A percentile compares a stretch with the other conserved stretches of the same genome.
phyloP scores from a whole-genome alignment of 2,888 invertebrate genomes.

The Apodemia zela region DNA sequence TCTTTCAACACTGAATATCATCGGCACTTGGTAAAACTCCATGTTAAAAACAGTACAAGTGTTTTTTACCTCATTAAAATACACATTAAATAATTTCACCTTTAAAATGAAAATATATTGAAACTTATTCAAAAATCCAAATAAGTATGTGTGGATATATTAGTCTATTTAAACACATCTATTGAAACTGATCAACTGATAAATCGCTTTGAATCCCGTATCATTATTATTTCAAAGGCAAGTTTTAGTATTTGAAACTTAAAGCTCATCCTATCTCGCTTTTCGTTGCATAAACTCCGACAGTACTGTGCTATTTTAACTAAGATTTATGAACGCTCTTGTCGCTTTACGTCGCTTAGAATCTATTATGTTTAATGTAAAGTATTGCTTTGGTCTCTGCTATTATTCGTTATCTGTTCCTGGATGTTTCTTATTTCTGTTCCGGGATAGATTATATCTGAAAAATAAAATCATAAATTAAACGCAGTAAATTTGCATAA shows the following conservation, averaged over 20 bases:
- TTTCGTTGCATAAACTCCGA: conserved; percentile 43
- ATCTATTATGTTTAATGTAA: conserved; percentile 26
- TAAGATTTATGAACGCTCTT: conserved; percentile 48
- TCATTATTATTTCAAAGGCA: conserved; percentile 22
- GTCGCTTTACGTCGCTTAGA: conserved; percentile 37
- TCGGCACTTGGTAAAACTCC: too few relatives aligned
- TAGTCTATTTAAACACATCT: too few relatives aligned
- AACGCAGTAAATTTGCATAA: too few relatives aligned
- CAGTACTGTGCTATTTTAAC: conserved; percentile 44
- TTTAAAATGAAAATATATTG: too few relatives aligned
- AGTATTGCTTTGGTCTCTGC: background rate
- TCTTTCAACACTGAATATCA: too few relatives aligned
- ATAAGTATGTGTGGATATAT: too few relatives aligned
- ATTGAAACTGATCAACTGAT: background rate
- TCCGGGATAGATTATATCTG: too few relatives aligned
- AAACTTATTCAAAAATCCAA: too few relatives aligned
- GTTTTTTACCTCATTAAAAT: too few relatives aligned
- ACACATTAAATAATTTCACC: too few relatives aligned
- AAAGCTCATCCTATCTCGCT: conserved; percentile 18
- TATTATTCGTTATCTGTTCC: conserved; percentile 8
- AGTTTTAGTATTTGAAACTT: conserved; percentile 20
- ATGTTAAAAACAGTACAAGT: too few relatives aligned
- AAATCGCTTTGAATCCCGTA: conserved; percentile 4
- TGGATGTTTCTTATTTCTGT: background rate
- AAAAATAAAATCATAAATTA: too few relatives aligned